Evolutionary conservation across 2,888 invertebrate genomes (phyloP), one percentile per base, ranked within the genome.

Genomic region (Blastobasis adustella): DNA sequence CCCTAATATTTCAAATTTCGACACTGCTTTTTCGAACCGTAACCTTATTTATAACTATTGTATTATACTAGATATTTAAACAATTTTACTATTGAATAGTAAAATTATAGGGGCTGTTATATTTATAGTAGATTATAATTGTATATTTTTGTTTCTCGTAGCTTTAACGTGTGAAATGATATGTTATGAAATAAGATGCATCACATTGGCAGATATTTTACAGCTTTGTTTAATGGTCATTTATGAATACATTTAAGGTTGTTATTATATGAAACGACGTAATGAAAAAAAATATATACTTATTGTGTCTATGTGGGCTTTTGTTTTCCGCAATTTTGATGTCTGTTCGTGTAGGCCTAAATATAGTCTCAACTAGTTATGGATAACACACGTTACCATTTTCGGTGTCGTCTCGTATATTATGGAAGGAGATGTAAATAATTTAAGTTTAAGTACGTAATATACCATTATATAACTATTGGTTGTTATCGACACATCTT

Each of bases 61-160:
- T 76, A 75, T 67, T 66, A 76, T 76, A 76, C 74, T 72, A 79
- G 71, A 61, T 74, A 73, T 74, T 69, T 75, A 61, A 71, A 67
- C 60, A 65, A 71, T 81, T 82, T 82, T 82, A 76, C 87, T 88
- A 88, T 88, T 65, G 76, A 84, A 86, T 88, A 87, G 87, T 87
- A 75, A 84, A 82, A 76, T 72, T 65, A 57, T 79, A 78, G 77
- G 76, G 87, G 87, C 87, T 87, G 87, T 87, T 86, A 82, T 84
- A 81, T 85, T 82, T 82, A 80, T 81, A 78, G 65, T 82, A 77
- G 70, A 70, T 75, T 69, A 68, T 73, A 73, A 67, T 73, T 86
- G 86, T 87, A 84, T 79, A 86, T 85, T 82, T 85, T 79, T 80
- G 82, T 84, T 82, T 58, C 57, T 60, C 69, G 64, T 65, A 66